Conservation (phyloP, 2,797 vertebrate genomes). For the Myotis pilosus region DNA sequence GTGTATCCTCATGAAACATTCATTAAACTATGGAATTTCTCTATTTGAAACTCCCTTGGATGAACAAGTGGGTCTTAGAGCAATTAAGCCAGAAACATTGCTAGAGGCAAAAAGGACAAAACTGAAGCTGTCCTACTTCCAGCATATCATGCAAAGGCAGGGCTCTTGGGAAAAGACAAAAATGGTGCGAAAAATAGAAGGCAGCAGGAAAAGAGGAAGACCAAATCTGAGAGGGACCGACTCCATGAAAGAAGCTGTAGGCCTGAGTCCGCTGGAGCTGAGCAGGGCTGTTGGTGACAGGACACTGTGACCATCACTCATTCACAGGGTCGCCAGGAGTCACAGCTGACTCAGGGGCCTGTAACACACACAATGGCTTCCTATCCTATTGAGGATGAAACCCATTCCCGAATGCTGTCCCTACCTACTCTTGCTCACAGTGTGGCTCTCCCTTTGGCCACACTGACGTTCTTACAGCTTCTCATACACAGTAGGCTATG, state of each 20-base stretch:
- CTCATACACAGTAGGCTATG: not conserved
- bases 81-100: not conserved
- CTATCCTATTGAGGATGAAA: not conserved
- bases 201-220: not conserved
- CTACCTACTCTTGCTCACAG: not conserved
- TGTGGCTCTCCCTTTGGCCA: too few species aligned
- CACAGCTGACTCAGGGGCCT: not conserved
- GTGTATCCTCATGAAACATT: not conserved
- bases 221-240: too few species aligned
- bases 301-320: not conserved
- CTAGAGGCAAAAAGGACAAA: not conserved
- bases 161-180: not conserved
- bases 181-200: not conserved
- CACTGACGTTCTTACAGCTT: not conserved
- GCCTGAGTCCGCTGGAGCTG: not conserved
- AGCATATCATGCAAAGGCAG: not conserved
- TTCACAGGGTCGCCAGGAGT: not conserved
- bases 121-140: not conserved
- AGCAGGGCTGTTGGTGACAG: not conserved
- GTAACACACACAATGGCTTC: not conserved
- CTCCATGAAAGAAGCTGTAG: not conserved
- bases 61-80: not conserved
- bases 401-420: accelerated
- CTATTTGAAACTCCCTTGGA: not conserved
- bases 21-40: not conserved